Evolutionary conservation across 2,888 invertebrate species (phyloP), one percentile per base, ranked within the genome.

Genomic region (Phoronis australis): DNA sequence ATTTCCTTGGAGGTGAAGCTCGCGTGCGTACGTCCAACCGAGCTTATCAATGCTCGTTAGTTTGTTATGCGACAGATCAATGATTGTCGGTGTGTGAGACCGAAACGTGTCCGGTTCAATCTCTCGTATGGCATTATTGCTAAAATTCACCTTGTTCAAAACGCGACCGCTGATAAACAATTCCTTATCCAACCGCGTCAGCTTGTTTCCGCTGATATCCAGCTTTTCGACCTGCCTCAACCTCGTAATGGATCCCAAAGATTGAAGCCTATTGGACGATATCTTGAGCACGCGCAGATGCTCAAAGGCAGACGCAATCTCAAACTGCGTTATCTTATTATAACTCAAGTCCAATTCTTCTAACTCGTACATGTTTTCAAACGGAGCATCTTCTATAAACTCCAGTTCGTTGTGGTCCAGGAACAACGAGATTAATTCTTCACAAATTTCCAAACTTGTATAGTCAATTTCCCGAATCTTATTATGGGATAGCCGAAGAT

Each of bases 1-100:
- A 31, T 31, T 31, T 9, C 15, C 15, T 31, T 31, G 9, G 9
- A 31, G 31, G 31, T 31, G 31, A 15, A 31, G 9, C 15, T 31
- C 31, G 9, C 15, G 9, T n/a, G n/a, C n/a, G 25, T 59, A 43
- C 9, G 54, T 52, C 72, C 71, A 72, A 22, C 68, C 68, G 31
- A 55, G 60, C 55, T 63, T 56, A 21, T 55, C 49, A 1, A 72
- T 46, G n/a, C 38, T 41, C 4, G 43, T 55, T 4, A 73, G 46
- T 18, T 54, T 49, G 50, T 73, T 73, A 27, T 59, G 45, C 1
- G 71, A 69, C 23, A 73, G 52, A 46, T 73, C 68, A 22, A 73
- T 51, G 20, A 56, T 22, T 6, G 60, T 54, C 3, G 68, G 66
- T 12, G 63, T 54, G 18, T 61, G 52, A n/a, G 60, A 63, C 15